phyloP scores from a whole-genome alignment of 1,140 invertebrate genomes.

The Caenorhabditis inopinata region DNA sequence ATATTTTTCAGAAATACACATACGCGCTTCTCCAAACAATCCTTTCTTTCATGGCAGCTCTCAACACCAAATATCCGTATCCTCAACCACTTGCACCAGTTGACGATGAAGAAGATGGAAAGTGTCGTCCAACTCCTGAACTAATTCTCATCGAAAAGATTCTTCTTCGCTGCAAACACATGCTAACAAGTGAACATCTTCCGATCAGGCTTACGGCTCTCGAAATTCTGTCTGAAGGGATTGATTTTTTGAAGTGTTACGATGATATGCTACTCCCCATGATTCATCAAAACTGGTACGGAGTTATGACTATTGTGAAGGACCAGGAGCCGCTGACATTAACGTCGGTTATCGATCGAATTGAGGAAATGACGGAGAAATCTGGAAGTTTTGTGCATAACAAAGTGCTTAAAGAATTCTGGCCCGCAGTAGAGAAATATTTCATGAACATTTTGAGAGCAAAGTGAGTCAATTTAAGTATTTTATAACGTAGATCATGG shows the following conservation, averaged over 20 bases:
- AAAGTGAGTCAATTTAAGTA: neutral
- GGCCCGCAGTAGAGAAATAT: neutral
- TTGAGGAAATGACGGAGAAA: neutral
- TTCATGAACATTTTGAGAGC: neutral
- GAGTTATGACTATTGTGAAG: neutral
- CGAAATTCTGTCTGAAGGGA: neutral
- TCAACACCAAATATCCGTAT: neutral
- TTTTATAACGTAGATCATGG: no score
- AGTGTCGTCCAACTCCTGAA: neutral
- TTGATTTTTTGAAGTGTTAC: neutral
- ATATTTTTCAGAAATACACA: neutral
- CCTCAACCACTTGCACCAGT: neutral
- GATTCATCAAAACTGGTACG: slow-evolving; percentile 42
- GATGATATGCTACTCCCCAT: slow-evolving; percentile 38
- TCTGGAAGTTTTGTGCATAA: neutral
- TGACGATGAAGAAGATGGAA: neutral
- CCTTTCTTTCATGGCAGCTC: neutral
- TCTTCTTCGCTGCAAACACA: slow-evolving; percentile 17
- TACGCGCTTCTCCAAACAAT: neutral
- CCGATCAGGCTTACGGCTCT: neutral
- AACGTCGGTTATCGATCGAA: neutral
- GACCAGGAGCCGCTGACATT: neutral
- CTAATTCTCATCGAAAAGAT: neutral
- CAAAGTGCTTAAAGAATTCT: neutral
- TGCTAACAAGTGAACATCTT: neutral